phyloP scores from a whole-genome alignment of 37 sponge, comb jelly and placozoan species.

The Bolinopsis microptera region DNA sequence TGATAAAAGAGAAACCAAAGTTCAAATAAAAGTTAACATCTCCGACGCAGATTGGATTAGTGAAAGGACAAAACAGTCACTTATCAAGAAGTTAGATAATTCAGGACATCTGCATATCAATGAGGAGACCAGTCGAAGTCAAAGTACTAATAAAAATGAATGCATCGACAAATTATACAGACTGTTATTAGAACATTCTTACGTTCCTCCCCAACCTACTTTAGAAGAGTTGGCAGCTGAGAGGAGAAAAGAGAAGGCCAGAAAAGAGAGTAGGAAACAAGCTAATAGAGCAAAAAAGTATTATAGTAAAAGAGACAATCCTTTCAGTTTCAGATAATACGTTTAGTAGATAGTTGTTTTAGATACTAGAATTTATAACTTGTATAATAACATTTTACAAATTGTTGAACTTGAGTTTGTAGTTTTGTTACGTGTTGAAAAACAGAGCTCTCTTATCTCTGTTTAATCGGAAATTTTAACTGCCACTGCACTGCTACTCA shows the following conservation, averaged over 20 bases:
- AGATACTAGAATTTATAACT: too few relatives aligned
- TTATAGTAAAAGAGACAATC: neutral
- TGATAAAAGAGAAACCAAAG: neutral
- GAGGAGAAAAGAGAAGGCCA: neutral
- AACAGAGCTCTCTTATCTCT: too few relatives aligned
- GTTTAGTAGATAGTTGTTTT: neutral
- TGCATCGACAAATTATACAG: neutral
- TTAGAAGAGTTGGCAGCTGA: neutral
- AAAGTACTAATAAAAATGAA: neutral
- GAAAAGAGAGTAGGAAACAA: slow-evolving; percentile 11
- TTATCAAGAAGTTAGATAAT: neutral
- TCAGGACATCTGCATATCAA: neutral
- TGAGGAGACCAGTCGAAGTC: neutral
- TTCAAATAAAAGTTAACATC: neutral
- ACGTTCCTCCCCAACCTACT: neutral
- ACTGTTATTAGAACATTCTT: neutral
- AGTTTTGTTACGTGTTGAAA: too few relatives aligned
- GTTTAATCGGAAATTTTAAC: too few relatives aligned
- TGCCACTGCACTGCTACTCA: too few relatives aligned
- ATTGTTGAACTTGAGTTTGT: too few relatives aligned
- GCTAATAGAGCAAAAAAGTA: slow-evolving; percentile 12
- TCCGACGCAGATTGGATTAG: neutral
- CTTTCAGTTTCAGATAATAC: neutral
- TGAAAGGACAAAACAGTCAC: neutral
- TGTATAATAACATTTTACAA: too few relatives aligned